Percentiles rank a stretch among this genome's conserved stretches.
Conservation (phyloP, 2,797 vertebrate species). For the Ctenopoma kingsleyae region DNA sequence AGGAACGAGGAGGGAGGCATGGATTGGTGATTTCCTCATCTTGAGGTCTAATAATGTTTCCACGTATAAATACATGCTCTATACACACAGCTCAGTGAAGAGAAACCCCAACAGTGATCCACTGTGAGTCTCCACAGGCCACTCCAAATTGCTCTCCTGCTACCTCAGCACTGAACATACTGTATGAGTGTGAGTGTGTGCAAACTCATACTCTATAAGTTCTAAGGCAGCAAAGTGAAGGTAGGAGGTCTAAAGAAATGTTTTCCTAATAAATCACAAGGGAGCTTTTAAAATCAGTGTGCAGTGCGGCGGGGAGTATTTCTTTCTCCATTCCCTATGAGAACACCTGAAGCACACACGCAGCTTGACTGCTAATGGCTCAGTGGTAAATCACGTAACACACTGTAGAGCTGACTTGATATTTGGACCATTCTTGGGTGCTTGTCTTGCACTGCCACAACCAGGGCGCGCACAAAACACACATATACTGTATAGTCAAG, state of each 20-base stretch:
- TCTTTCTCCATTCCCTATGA: constrained; percentile 53
- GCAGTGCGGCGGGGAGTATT: constrained; percentile 46
- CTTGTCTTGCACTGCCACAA: constrained; percentile 5
- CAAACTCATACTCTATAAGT: constrained; percentile 47
- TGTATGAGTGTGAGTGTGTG: constrained; percentile 18
- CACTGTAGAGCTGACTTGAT: constrained; percentile 20
- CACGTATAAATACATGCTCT: constrained; percentile 3
- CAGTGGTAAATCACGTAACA: constrained; percentile 58
- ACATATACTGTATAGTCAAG: background rate
- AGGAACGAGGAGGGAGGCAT: background rate
- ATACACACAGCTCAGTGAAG: background rate
- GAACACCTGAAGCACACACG: constrained; percentile 69
- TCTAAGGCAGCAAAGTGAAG: constrained; percentile 25
- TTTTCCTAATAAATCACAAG: constrained; percentile 71
- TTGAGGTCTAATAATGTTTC: constrained; percentile 29
- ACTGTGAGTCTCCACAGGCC: constrained; percentile 37
- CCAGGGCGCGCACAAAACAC: constrained; percentile 23
- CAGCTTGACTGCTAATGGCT: constrained; percentile 69
- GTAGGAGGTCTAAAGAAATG: constrained; percentile 63
- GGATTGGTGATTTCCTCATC: constrained; percentile 10
- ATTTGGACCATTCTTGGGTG: constrained; percentile 36
- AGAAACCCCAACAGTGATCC: constrained; percentile 36
- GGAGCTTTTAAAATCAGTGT: constrained; percentile 65
- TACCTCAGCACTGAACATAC: constrained; percentile 36
- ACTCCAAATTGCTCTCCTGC: constrained; percentile 47